Percentiles rank a stretch among this genome's conserved stretches.
phyloP scores from a whole-genome alignment of 64 coral and sea anemone genomes.

The Stichodactyla helianthus region DNA sequence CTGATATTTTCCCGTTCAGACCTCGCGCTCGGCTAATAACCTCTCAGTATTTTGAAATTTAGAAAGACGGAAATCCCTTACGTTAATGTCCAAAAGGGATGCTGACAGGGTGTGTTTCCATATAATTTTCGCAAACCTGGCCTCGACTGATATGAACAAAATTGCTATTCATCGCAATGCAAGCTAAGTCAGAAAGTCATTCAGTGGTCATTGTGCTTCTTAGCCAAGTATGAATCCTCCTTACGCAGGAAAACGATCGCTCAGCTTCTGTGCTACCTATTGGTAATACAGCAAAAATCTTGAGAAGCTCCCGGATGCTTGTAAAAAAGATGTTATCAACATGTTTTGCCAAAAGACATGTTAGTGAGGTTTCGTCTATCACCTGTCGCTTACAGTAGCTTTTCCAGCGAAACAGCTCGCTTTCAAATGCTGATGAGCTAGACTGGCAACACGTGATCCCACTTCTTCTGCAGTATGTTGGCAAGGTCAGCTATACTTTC shows the following conservation, averaged over 20 bases:
- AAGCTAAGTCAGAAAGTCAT: constrained; percentile 31
- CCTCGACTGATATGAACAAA: constrained; percentile 33
- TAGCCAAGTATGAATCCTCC: constrained; percentile 44
- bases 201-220: constrained; percentile 43
- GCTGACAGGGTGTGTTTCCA: too few species aligned
- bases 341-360: constrained; percentile 49
- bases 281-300: constrained; percentile 44
- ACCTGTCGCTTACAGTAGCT: not conserved
- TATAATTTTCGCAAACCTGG: too few species aligned
- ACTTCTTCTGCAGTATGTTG: constrained; percentile 41
- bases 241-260: constrained; percentile 47
- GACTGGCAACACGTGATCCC: constrained; percentile 26
- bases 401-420: constrained; percentile 19
- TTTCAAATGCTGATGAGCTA: constrained; percentile 29
- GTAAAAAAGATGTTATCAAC: constrained; percentile 42
- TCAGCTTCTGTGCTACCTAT: constrained; percentile 44
- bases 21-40: too few species aligned
- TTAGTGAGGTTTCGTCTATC: not conserved
- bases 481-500: constrained; percentile 29
- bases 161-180: constrained; percentile 50
- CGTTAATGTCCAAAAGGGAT: too few species aligned
- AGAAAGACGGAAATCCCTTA: too few species aligned
- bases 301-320: constrained; percentile 38
- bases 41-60: too few species aligned
- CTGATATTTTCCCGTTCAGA: too few species aligned